Conservation (phyloP, 1,140 invertebrate species). For the Riptortus pedestris region DNA sequence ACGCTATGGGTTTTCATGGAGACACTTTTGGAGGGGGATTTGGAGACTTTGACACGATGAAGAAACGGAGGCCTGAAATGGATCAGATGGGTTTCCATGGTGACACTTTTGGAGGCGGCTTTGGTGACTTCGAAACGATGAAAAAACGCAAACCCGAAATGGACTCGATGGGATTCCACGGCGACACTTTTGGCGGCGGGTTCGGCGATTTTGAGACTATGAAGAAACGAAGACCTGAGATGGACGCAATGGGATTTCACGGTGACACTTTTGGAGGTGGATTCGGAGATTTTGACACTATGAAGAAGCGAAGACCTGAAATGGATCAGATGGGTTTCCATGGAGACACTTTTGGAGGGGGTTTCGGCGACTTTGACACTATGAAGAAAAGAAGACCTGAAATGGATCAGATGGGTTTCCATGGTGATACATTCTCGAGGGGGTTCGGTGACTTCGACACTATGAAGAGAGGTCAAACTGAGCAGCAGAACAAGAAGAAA, state of each 20-base stretch:
- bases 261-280: conserved; percentile 31
- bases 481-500: not conserved
- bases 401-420: conserved; percentile 40
- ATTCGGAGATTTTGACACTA: conserved; percentile 36
- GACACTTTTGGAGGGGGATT: conserved; percentile 40
- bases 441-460: conserved; percentile 42
- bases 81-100: conserved; percentile 37
- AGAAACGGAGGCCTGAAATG: conserved; percentile 32
- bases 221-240: conserved; percentile 33
- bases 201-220: conserved; percentile 39
- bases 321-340: conserved; percentile 35
- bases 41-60: conserved; percentile 39
- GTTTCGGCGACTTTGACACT: conserved; percentile 42
- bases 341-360: conserved; percentile 33
- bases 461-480: conserved; percentile 35
- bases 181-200: conserved; percentile 37
- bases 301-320: conserved; percentile 33
- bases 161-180: conserved; percentile 34
- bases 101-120: conserved; percentile 39
- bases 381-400: conserved; percentile 39
- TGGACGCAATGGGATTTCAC: conserved; percentile 33
- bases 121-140: conserved; percentile 40
- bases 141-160: conserved; percentile 36
- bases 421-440: conserved; percentile 39
- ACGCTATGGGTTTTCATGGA: conserved; percentile 37